These are phyloP conservation scores for Lepidurus couesii DNA, from an alignment of 1,140 invertebrate genomes.

Conservation along the genomic window DNA sequence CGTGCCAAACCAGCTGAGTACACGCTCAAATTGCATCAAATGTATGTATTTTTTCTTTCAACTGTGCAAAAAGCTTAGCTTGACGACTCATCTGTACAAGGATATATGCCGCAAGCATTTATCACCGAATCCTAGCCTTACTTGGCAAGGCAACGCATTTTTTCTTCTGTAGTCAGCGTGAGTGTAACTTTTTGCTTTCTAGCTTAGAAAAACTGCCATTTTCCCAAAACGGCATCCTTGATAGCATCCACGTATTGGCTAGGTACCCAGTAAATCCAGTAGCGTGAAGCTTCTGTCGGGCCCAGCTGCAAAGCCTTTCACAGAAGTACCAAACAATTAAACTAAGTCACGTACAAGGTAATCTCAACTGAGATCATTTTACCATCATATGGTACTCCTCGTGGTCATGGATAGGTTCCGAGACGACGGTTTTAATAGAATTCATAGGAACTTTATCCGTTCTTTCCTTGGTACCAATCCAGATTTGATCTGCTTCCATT, in stretches of 20 bases:
- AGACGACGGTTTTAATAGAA: constrained; percentile 76
- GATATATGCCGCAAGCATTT: neutral
- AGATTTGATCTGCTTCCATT: constrained; percentile 82
- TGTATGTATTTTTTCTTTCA: constrained; percentile 6
- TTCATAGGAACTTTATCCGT: constrained; percentile 89
- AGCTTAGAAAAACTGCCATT: constrained; percentile 73
- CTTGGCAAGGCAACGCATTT: neutral
- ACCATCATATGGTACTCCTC: constrained; percentile 93
- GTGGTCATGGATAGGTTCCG: constrained; percentile 80
- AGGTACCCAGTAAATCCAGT: constrained; percentile 94
- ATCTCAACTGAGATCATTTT: constrained; percentile 42
- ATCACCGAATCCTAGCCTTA: neutral
- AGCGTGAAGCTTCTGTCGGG: constrained; percentile 78
- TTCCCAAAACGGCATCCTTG: constrained; percentile 82
- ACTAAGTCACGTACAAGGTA: constrained; percentile 38
- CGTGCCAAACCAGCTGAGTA: neutral
- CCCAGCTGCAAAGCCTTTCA: constrained; percentile 74
- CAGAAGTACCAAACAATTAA: constrained; percentile 38
- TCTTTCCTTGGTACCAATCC: constrained; percentile 83
- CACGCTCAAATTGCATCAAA: constrained; percentile 1
- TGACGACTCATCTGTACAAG: constrained; percentile 14
- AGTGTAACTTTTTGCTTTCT: neutral
- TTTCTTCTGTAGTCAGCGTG: neutral
- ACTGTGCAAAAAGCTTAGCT: constrained; percentile 11
- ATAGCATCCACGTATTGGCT: constrained; percentile 82